Percentiles rank a stretch among this genome's conserved stretches.
phyloP scores from a whole-genome alignment of 2,113 vertebrate species.

The Alligator sinensis region DNA sequence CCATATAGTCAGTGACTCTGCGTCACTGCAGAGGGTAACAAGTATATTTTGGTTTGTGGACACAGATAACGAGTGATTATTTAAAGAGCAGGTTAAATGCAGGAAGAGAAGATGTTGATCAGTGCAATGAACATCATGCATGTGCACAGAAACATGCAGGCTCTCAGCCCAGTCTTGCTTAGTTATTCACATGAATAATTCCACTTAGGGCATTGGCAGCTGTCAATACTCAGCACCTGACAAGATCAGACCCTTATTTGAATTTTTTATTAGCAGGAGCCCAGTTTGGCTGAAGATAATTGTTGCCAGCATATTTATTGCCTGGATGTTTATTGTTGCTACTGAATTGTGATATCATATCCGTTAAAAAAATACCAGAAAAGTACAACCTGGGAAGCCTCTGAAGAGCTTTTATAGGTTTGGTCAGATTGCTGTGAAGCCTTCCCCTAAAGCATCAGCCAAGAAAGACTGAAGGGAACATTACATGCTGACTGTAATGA shows the following conservation, averaged over 20 bases:
- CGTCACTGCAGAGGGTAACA: neutral
- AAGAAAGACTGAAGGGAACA: neutral
- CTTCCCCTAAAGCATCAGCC: neutral
- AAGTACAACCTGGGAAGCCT: neutral
- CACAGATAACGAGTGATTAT: no score
- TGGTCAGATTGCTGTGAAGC: neutral
- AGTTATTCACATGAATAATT: neutral
- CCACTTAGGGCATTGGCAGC: neutral
- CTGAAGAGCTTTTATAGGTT: neutral
- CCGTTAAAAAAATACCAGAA: fast-evolving
- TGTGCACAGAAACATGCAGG: fast-evolving
- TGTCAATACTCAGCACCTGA: neutral
- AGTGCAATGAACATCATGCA: no score
- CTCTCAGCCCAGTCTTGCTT: neutral
- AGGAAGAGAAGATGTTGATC: neutral
- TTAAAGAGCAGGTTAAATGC: neutral
- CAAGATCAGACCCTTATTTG: neutral
- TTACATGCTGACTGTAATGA: fast-evolving
- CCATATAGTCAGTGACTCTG: neutral
- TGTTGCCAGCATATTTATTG: neutral
- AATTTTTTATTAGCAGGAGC: neutral
- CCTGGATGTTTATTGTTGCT: fast-evolving
- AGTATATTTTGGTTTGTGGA: neutral
- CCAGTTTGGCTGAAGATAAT: fast-evolving
- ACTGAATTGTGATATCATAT: fast-evolving